Base-by-base conservation (phyloP, 2,888 invertebrate genomes). In the Xanthostigma xanthostigma region DNA sequence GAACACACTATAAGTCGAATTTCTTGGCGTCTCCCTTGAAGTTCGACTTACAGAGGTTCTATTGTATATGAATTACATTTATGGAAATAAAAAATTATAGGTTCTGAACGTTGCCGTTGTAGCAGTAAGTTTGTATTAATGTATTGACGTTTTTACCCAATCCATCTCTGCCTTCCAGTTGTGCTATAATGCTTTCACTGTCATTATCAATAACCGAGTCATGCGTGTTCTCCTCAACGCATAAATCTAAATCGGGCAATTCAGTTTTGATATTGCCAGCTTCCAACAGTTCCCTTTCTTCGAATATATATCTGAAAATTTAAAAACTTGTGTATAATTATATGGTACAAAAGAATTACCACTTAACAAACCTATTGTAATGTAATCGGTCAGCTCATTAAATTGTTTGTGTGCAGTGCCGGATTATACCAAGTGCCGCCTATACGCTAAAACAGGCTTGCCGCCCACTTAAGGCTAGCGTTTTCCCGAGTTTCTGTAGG, bases 241-340 rank as follows among this genome's bases (percentile, higher is more conserved):
- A 57, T 48, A 36, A 56, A 52, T 51, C 53, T 41, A 54, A 55
- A 11, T 53, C 52, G 11, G 53, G 52, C 8, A 53, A 47, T 48
- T 60, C 58, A 42, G 60, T 47, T 52, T 59, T 59, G 45, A 59
- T 41, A 41, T 45, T 42, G 36, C 33, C 17, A 41, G 33, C 59
- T 53, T 60, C 61, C 6, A 55, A 53, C 56, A 64, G 58, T 52
- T 60, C 61, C 17, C 61, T 58, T 27, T 62, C 61, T 47, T 62
- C 59, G 36, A 63, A 53, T 45, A 59, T 53, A 48, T 56, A 62
- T 45, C 63, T 63, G 46, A 39, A 57, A 55, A 48, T 49, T 13
- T 12, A 44, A 40, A 14, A 44, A 8, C 12, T 14, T 5, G 8
- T 33, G 5, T 34, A 11, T n/a, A n/a, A 40, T 17, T 17, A 17